Evolutionary conservation across 2,888 invertebrate genomes (phyloP).

Genomic region (Tenthredo scrophulariae): DNA sequence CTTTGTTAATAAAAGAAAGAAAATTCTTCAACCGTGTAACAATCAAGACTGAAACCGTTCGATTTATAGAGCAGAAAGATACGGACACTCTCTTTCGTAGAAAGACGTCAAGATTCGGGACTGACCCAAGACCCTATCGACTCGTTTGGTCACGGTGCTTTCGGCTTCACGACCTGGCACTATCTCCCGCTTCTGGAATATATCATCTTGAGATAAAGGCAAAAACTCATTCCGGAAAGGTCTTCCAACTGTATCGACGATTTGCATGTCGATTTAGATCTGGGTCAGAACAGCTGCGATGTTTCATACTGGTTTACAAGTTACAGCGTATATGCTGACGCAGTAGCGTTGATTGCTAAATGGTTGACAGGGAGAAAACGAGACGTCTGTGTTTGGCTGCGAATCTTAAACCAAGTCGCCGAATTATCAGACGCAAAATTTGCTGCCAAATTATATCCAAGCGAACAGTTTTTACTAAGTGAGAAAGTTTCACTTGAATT

Average conservation of each 20-base stretch:
- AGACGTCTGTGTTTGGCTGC: background rate
- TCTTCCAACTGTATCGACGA: conserved; percentile 53
- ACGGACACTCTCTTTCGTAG: background rate
- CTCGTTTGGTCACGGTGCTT: conserved; percentile 22
- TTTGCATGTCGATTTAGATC: conserved; percentile 60
- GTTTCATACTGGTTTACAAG: background rate
- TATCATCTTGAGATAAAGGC: conserved; percentile 25
- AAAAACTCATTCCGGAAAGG: conserved; percentile 54
- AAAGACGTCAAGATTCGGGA: background rate
- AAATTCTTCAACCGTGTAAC: background rate
- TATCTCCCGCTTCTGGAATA: conserved; percentile 57
- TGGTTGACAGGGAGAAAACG: background rate
- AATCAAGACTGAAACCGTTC: conserved; percentile 5
- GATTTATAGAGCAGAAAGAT: conserved; percentile 35
- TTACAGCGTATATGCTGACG: background rate
- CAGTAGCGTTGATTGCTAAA: background rate
- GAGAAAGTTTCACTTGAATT: background rate
- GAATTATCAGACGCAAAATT: background rate
- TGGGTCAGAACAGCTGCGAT: conserved; percentile 54
- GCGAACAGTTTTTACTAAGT: background rate
- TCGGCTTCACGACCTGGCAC: conserved; percentile 58
- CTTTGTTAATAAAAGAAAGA: conserved; percentile 3
- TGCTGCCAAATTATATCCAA: background rate
- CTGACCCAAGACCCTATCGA: conserved; percentile 6
- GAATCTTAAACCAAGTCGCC: background rate